These are phyloP conservation scores for Lepus europaeus DNA, from an alignment of 2,113 vertebrate genomes.

Conservation along the genomic window DNA sequence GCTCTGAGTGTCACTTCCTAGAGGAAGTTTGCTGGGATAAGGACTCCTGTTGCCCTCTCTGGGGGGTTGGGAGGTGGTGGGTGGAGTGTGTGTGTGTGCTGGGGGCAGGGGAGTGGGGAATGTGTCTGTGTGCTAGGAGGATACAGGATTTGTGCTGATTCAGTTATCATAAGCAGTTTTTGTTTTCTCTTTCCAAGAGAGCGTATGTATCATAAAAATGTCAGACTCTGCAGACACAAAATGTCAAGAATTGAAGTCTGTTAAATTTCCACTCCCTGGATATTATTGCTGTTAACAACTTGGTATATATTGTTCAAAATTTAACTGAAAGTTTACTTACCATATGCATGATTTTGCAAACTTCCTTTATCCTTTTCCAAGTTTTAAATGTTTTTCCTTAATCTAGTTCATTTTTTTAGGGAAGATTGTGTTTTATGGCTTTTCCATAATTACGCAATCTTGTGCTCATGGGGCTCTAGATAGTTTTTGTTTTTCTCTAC, in stretches of 20 bases:
- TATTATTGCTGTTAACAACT: background rate
- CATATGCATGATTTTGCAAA: background rate
- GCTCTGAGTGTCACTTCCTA: background rate
- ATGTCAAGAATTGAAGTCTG: background rate
- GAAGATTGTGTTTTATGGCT: background rate
- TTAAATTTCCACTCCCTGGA: background rate
- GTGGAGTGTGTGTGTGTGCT: background rate
- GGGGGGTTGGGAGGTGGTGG: background rate
- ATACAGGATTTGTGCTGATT: background rate
- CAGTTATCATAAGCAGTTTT: background rate
- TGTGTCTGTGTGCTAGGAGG: background rate
- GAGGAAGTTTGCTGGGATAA: background rate
- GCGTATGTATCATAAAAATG: background rate
- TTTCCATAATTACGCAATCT: background rate
- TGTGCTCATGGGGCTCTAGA: background rate
- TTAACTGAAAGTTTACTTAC: background rate
- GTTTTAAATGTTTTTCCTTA: background rate
- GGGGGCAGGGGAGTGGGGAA: no score
- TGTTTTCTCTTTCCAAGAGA: constrained; percentile 34
- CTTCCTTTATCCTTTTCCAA: background rate
- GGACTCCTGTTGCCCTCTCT: background rate
- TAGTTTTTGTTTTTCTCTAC: background rate
- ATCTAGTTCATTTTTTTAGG: background rate
- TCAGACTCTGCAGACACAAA: background rate
- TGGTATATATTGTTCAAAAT: background rate